phyloP scores from a whole-genome alignment of 2,797 vertebrate species.

The Oophaga sylvatica region DNA sequence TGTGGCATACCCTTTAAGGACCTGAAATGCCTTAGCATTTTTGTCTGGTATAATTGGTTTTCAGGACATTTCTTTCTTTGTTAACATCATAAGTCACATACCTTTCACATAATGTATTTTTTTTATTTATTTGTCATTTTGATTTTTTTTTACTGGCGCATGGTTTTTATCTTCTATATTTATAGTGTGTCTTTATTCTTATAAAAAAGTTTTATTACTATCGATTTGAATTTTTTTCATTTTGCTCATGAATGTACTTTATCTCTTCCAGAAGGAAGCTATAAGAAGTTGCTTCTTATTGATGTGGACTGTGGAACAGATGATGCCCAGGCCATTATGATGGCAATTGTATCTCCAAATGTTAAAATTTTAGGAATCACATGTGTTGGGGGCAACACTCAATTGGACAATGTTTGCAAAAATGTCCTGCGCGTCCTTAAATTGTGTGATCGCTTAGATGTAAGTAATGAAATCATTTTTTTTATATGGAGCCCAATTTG shows the following conservation, averaged over 20 bases:
- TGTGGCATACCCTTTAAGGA: no score
- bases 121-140: not conserved
- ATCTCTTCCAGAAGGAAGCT: constrained; percentile 7
- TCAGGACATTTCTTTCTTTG: no score
- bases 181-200: not conserved
- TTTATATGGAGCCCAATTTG: not conserved
- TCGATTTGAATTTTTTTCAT: not conserved
- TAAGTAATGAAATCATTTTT: constrained; percentile 29
- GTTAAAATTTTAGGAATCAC: constrained; percentile 62
- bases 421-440: constrained; percentile 62
- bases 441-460: constrained; percentile 51
- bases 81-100: no score
- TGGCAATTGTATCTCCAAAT: constrained; percentile 52
- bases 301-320: constrained; percentile 82
- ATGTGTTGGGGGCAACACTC: constrained; percentile 60
- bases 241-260: not conserved
- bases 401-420: constrained; percentile 59
- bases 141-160: not conserved
- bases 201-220: not conserved
- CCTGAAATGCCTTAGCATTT: no score
- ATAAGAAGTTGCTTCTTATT: constrained; percentile 74
- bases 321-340: constrained; percentile 74
- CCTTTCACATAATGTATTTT: no score
- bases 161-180: not conserved
- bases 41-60: no score